Evolutionary conservation across 2,888 invertebrate species (phyloP).

Genomic region (Linnaemya tessellans): DNA sequence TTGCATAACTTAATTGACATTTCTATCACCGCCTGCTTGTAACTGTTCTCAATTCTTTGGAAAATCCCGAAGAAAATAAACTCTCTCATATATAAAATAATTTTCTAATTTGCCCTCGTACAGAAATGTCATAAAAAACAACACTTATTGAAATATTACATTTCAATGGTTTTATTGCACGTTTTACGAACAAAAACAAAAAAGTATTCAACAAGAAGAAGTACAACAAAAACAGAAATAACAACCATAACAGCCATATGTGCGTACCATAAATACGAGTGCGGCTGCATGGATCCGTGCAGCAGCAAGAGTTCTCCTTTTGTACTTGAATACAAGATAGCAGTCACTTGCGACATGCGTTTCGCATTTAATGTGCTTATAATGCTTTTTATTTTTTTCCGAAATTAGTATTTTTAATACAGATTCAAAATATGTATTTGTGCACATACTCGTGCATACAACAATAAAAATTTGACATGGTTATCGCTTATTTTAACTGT

Average conservation of each 20-base stretch:
- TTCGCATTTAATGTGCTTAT: slow-evolving; percentile 72
- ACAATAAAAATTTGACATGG: slow-evolving; percentile 54
- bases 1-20: too few species aligned
- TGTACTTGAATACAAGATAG: slow-evolving; percentile 69
- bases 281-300: too few species aligned
- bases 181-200: slow-evolving; percentile 47
- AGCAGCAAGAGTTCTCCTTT: too few species aligned
- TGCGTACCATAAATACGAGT: neutral
- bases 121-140: neutral
- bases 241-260: slow-evolving; percentile 11
- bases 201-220: slow-evolving; percentile 32
- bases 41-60: too few species aligned
- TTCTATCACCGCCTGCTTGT: too few species aligned
- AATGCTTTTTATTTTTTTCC: slow-evolving; percentile 50
- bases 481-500: slow-evolving; percentile 53
- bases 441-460: neutral
- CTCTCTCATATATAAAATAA: neutral
- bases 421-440: slow-evolving; percentile 32
- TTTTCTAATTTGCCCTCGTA: neutral
- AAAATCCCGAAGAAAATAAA: neutral
- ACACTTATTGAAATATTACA: slow-evolving; percentile 42
- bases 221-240: slow-evolving; percentile 5
- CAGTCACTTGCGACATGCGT: slow-evolving; percentile 74
- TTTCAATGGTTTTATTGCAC: slow-evolving; percentile 57
- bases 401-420: slow-evolving; percentile 11